Percentiles rank a stretch among this genome's conserved stretches.
Evolutionary conservation across 2,113 vertebrate species (phyloP).

Genomic region (Poicephalus meyeri): DNA sequence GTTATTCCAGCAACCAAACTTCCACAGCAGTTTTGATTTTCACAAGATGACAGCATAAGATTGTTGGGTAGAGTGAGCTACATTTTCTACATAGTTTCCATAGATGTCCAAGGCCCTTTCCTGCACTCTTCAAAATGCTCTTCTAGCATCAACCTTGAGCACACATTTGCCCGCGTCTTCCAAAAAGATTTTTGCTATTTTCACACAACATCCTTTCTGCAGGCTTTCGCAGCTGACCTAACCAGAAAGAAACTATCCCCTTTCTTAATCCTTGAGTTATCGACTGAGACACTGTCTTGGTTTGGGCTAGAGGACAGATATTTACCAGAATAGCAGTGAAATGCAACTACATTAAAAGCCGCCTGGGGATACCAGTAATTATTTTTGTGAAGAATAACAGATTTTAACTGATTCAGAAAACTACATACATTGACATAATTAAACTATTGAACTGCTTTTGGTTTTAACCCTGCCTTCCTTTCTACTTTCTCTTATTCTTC

Average conservation of each 20-base stretch:
- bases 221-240: neutral
- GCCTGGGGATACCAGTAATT: neutral
- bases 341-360: neutral
- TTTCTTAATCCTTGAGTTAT: neutral
- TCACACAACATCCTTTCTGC: neutral
- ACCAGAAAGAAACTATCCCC: neutral
- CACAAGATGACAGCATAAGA: neutral
- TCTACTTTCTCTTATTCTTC: neutral
- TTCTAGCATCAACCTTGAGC: neutral
- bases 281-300: neutral
- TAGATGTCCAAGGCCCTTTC: neutral
- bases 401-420: neutral
- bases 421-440: neutral
- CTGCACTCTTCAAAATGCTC: neutral
- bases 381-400: neutral
- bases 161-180: rapidly evolving
- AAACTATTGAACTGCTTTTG: neutral
- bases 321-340: neutral
- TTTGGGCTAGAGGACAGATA: neutral
- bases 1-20: neutral
- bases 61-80: neutral
- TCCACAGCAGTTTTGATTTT: neutral
- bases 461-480: neutral
- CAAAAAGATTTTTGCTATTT: neutral
- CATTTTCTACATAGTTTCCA: neutral